Percentiles rank a stretch among this genome's conserved stretches.
Evolutionary conservation across 1,140 invertebrate genomes (phyloP).

Genomic region (Sycophaga agraensis): DNA sequence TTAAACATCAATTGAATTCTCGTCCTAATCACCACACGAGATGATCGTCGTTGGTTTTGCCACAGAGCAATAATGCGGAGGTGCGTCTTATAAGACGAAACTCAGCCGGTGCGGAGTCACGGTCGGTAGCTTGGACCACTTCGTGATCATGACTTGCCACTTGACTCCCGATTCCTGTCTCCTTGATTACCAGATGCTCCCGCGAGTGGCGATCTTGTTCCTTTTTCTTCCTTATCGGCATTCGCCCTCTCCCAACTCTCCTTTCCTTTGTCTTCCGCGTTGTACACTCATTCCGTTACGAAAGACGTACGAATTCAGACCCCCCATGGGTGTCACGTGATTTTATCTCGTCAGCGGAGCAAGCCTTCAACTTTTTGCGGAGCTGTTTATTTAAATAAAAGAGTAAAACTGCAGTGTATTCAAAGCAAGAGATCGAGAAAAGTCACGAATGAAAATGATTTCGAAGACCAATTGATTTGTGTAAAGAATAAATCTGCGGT

Average conservation of each 20-base stretch:
- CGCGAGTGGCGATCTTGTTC: neutral
- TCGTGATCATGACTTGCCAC: conserved; percentile 39
- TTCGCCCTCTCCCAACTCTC: neutral
- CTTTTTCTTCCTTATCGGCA: conserved; percentile 4
- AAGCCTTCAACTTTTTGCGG: too few species aligned
- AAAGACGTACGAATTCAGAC: conserved; percentile 34
- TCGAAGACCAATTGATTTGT: too few species aligned
- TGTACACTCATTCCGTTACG: conserved; percentile 18
- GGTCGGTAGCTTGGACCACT: conserved; percentile 40
- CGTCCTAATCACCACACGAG: too few species aligned
- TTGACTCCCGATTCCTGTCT: conserved; percentile 38
- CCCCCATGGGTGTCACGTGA: conserved; percentile 43
- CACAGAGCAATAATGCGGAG: conserved; percentile 24
- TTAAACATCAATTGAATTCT: too few species aligned
- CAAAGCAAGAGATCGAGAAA: too few species aligned
- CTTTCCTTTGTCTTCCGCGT: conserved; percentile 4
- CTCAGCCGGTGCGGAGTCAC: conserved; percentile 35
- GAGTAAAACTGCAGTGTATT: too few species aligned
- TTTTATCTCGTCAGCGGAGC: too few species aligned
- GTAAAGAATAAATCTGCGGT: too few species aligned
- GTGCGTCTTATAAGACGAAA: conserved; percentile 22
- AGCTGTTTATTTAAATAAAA: too few species aligned
- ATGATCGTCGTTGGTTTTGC: neutral
- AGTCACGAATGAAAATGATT: too few species aligned
- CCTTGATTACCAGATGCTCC: conserved; percentile 21